A percentile compares a stretch with the other conserved stretches of the same genome.
Evolutionary conservation across 2,888 invertebrate species (phyloP).

Genomic region (Sialis fuliginosa): DNA sequence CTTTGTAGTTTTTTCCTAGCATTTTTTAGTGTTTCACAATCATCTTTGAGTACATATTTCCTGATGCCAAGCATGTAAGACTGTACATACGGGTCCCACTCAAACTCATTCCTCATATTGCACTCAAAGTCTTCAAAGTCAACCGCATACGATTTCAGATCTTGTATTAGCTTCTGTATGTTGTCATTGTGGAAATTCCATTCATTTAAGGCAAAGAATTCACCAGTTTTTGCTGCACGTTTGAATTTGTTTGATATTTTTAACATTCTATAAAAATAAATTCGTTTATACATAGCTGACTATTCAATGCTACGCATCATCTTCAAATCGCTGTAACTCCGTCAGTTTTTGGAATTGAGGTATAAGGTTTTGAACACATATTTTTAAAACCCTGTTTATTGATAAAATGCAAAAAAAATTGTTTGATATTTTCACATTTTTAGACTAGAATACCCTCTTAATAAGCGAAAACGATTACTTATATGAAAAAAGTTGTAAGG

Average conservation of each 20-base stretch:
- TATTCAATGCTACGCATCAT: too few species aligned
- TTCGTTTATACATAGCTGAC: too few species aligned
- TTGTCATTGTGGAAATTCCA: slow-evolving; percentile 62
- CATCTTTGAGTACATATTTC: slow-evolving; percentile 64
- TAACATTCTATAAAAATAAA: slow-evolving; percentile 51
- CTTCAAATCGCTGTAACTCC: too few species aligned
- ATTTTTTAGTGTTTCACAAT: slow-evolving; percentile 38
- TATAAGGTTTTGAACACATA: too few species aligned
- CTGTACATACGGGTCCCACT: slow-evolving; percentile 67
- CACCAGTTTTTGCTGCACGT: slow-evolving; percentile 56
- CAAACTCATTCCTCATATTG: slow-evolving; percentile 29
- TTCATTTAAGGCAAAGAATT: slow-evolving; percentile 71
- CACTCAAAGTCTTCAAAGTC: slow-evolving; percentile 41
- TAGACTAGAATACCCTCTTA: too few species aligned
- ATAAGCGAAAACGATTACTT: too few species aligned
- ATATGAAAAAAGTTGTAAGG: too few species aligned
- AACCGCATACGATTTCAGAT: slow-evolving; percentile 26
- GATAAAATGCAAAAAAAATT: neutral
- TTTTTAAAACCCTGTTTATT: too few species aligned
- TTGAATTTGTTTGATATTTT: slow-evolving; percentile 67
- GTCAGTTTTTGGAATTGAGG: too few species aligned
- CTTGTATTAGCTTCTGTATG: slow-evolving; percentile 35
- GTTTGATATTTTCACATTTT: too few species aligned
- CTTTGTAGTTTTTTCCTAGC: slow-evolving; percentile 47
- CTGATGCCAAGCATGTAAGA: slow-evolving; percentile 72